Evolutionary conservation across 2,888 invertebrate species (phyloP).

Genomic region (Lypha dubia): DNA sequence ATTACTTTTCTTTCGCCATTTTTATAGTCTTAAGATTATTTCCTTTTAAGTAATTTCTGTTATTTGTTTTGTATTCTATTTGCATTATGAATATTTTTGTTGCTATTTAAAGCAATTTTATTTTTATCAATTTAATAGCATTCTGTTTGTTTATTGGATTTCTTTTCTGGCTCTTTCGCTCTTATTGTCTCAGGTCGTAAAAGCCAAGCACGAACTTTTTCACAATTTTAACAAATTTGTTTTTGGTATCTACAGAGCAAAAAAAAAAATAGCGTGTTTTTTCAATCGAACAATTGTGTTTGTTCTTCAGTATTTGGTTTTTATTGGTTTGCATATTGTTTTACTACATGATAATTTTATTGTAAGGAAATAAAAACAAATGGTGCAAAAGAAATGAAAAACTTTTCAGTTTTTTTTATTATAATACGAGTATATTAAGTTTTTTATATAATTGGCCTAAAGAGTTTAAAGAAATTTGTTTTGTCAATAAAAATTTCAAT

Average conservation of each 20-base stretch:
- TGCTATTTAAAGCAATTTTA: slow-evolving; percentile 11
- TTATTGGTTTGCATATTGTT: slow-evolving; percentile 58
- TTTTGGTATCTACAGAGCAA: background rate
- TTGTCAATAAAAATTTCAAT: background rate
- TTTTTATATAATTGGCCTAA: background rate
- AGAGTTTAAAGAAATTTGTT: background rate
- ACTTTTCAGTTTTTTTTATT: slow-evolving; percentile 3
- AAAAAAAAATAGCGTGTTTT: background rate
- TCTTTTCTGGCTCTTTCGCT: slow-evolving; percentile 25
- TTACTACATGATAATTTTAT: slow-evolving; percentile 54
- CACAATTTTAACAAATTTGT: slow-evolving; percentile 59
- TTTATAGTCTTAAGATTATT: slow-evolving; percentile 23
- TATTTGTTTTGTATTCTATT: slow-evolving; percentile 10
- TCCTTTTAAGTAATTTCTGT: slow-evolving; percentile 17
- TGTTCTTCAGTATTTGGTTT: slow-evolving; percentile 40
- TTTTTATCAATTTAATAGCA: slow-evolving; percentile 47
- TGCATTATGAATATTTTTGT: slow-evolving; percentile 26
- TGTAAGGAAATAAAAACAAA: slow-evolving; percentile 46
- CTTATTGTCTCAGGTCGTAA: slow-evolving; percentile 61
- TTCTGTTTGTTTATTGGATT: slow-evolving; percentile 40
- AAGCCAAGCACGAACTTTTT: slow-evolving; percentile 49
- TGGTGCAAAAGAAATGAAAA: slow-evolving; percentile 25
- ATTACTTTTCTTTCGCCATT: background rate
- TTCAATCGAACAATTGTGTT: slow-evolving; percentile 6
- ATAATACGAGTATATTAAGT: slow-evolving; percentile 36